Evolutionary conservation across 2,113 vertebrate species (phyloP).

Genomic region (Hiodon tergisus): DNA sequence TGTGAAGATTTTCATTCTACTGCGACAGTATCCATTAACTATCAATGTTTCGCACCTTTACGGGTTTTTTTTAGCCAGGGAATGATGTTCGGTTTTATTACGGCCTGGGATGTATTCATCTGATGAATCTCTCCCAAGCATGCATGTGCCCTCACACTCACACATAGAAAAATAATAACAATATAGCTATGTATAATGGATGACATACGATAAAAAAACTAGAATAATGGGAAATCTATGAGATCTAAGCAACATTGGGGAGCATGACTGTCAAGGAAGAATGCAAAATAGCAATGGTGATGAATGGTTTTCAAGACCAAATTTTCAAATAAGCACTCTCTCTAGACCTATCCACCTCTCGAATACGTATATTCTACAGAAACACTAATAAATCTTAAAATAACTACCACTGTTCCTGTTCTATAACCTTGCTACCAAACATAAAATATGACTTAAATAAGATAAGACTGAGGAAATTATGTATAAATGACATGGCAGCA

Average conservation of each 20-base stretch:
- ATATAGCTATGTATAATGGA: no score
- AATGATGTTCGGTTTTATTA: conserved; percentile 45
- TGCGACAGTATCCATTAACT: conserved; percentile 52
- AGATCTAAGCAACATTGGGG: not conserved
- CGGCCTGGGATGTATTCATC: not conserved
- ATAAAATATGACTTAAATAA: not conserved
- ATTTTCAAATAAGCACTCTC: conserved; percentile 6
- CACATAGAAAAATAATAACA: not conserved
- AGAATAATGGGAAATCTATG: not conserved
- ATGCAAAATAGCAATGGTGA: not conserved
- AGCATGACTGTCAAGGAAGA: not conserved
- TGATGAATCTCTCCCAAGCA: not conserved
- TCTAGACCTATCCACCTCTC: not conserved
- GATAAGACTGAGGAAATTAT: not conserved
- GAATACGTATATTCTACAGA: not conserved
- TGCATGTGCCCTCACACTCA: not conserved
- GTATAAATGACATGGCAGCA: not conserved
- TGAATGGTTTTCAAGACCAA: conserved; percentile 14
- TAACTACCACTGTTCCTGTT: conserved; percentile 1
- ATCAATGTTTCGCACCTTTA: conserved; percentile 51
- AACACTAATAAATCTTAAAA: not conserved
- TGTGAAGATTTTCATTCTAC: no score
- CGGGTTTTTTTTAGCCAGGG: conserved; percentile 24
- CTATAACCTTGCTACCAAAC: not conserved
- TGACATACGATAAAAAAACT: not conserved